phyloP scores from a whole-genome alignment of 2,113 vertebrate genomes.

The Colossoma macropomum region DNA sequence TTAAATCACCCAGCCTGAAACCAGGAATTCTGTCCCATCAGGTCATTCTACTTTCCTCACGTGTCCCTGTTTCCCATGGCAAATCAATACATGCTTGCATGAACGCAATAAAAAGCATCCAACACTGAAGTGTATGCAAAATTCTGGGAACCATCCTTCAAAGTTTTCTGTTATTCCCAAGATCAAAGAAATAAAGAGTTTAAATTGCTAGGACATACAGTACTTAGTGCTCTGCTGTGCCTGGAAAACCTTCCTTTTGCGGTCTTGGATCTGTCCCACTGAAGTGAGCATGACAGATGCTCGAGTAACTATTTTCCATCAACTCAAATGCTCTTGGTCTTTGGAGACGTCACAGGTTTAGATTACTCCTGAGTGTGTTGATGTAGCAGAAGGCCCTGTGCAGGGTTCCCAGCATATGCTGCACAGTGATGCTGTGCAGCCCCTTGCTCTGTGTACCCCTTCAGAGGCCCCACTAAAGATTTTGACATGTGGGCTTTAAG shows the following conservation, averaged over 20 bases:
- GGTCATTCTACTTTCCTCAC: background rate
- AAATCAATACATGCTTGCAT: background rate
- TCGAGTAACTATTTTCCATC: conserved; percentile 54
- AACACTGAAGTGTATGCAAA: background rate
- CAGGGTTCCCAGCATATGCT: conserved; percentile 30
- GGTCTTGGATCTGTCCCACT: conserved; percentile 44
- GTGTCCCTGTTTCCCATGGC: background rate
- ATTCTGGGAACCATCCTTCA: background rate
- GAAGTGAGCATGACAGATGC: conserved; percentile 51
- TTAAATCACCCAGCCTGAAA: background rate
- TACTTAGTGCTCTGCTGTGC: conserved; percentile 32
- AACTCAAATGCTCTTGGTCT: conserved; percentile 20
- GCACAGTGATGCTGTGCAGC: conserved; percentile 11
- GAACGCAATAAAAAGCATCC: background rate
- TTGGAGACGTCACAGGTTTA: conserved; percentile 45
- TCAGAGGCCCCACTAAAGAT: background rate
- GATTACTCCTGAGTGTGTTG: conserved; percentile 35
- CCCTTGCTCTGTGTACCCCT: conserved; percentile 2
- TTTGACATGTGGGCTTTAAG: background rate
- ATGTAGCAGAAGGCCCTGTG: conserved; percentile 13
- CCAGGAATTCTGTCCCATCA: background rate
- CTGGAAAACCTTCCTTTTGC: conserved; percentile 44
- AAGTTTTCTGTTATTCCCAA: background rate
- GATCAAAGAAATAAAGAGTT: background rate
- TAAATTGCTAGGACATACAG: background rate